Conservation (phyloP, 2,888 invertebrate species). For the Poecilobothrus nobilitatus region DNA sequence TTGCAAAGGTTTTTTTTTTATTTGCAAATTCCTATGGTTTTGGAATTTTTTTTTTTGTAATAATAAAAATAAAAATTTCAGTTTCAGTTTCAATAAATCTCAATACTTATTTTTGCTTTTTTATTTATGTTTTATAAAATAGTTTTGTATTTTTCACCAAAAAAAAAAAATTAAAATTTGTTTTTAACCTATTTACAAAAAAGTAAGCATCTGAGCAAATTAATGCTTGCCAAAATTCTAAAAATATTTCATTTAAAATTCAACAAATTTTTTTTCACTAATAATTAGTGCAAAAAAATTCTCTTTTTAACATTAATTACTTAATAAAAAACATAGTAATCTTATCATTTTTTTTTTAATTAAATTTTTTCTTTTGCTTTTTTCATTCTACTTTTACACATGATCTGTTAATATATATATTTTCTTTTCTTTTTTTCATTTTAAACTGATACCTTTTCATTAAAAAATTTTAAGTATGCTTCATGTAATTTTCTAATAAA, state of each 20-base stretch:
- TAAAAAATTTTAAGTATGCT: conserved; percentile 81
- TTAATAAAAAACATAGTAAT: background rate
- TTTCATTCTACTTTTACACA: background rate
- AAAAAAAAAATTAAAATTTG: background rate
- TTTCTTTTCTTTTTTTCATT: background rate
- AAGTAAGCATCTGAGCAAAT: background rate
- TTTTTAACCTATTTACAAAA: conserved; percentile 5
- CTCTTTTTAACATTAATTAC: background rate
- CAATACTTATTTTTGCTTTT: background rate
- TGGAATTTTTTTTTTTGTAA: too few relatives aligned
- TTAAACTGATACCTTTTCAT: conserved; percentile 49
- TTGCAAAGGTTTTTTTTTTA: too few relatives aligned
- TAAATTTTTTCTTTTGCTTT: background rate
- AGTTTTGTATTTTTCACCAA: conserved; percentile 6
- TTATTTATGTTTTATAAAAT: background rate
- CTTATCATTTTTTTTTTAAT: background rate
- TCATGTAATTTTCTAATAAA: conserved; percentile 85
- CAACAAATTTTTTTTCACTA: background rate
- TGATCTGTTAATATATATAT: background rate
- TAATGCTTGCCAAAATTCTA: background rate
- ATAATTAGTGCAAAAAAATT: background rate
- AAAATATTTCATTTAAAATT: conserved; percentile 3
- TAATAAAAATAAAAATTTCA: background rate
- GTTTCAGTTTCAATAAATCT: background rate
- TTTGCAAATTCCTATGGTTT: too few relatives aligned